Base-by-base conservation (phyloP, 2,113 vertebrate genomes). In the Podiceps cristatus region DNA sequence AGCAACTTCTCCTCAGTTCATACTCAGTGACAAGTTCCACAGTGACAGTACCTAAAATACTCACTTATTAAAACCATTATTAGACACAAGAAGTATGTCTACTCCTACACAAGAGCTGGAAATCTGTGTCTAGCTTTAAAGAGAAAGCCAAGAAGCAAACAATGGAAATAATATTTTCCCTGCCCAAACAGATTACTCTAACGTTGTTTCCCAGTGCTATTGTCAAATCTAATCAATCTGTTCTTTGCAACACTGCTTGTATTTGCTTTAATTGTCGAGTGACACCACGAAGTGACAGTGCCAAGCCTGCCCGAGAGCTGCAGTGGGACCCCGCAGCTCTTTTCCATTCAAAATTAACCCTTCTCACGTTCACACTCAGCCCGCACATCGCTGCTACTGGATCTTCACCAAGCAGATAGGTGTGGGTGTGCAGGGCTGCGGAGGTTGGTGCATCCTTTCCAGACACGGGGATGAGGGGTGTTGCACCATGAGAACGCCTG, bases 321-420 rank as follows among this genome's bases (percentile, higher is more conserved):
- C 55, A 72, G 18, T 45, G 24, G 68, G 60, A 1, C 58, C 78
- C 35, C 4, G 6, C 44, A 68, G 80, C 64, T 33, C 73, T 63
- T 71, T 37, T 33, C 31, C 37, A 3, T 29, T 20, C 58, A 17
- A 1, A 50, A 44, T 45, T 45, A 55, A 63, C n/a, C 5, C 67
- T 52, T 50, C 14, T 45, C 2, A 1, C 13, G 4, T 25, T 59
- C 66, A 27, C 71, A 10, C 42, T 29, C 33, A 45, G 33, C 29
- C 5, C 0, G 6, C n/a, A 18, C 64, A 14, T 6, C 2, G 2
- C n/a, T 47, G 63, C 74, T 53, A 0, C 63, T 60, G 20, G 2
- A 29, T 23, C 50, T 82, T 50, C 50, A 23, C 33, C 0, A 0
- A 60, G 76, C 50, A 45, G 33, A 19, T 13, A 17, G 28, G 29